Evolutionary conservation across 2,888 invertebrate genomes (phyloP).

Genomic region (Petrolisthes manimaculis): DNA sequence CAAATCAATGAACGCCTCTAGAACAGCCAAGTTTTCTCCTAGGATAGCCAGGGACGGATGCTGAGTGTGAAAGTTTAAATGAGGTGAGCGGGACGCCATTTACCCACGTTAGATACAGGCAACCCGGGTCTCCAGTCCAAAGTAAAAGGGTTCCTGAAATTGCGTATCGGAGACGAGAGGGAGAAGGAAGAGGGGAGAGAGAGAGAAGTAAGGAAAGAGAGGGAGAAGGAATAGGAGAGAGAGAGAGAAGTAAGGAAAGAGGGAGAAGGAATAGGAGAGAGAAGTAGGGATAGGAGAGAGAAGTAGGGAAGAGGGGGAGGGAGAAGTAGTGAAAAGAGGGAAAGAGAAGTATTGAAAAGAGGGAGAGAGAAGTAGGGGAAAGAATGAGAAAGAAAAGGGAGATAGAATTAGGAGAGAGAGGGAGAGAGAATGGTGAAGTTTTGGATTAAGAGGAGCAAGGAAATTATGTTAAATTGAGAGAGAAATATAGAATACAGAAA

Average conservation of each 20-base stretch:
- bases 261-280: neutral
- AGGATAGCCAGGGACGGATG: neutral
- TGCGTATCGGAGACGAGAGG: neutral
- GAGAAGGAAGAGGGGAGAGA: neutral
- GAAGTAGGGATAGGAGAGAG: neutral
- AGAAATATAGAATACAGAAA: neutral
- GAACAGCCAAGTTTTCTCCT: slow-evolving; percentile 8
- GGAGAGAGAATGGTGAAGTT: neutral
- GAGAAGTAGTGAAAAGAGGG: neutral
- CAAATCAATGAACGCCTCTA: neutral
- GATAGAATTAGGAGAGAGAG: neutral
- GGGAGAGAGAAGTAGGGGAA: neutral
- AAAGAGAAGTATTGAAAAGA: neutral
- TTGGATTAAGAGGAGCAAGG: neutral
- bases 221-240: neutral
- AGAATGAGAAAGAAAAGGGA: neutral
- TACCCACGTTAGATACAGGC: slow-evolving; percentile 1
- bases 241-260: neutral
- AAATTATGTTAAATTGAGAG: neutral
- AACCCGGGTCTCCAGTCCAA: neutral
- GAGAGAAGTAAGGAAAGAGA: neutral
- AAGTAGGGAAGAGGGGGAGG: neutral
- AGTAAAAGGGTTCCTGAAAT: slow-evolving; percentile 8
- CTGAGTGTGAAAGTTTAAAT: slow-evolving; percentile 15
- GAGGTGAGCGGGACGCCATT: slow-evolving; percentile 2